Evolutionary conservation across 2,113 vertebrate genomes (phyloP), one percentile per base, ranked within the genome.

Genomic region (Tragelaphus scriptus): DNA sequence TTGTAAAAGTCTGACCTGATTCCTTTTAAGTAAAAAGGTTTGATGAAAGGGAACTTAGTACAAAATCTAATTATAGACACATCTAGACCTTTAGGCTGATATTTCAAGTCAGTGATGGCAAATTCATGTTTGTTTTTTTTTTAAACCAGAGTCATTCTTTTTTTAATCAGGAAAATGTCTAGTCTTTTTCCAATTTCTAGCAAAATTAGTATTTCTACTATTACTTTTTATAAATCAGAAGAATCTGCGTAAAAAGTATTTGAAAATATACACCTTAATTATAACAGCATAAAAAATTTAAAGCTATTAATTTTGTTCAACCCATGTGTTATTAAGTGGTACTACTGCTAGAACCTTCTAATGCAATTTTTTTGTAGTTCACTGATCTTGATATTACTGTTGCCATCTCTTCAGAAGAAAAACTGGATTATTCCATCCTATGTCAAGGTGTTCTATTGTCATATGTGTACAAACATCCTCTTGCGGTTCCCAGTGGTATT

Each of bases 1-100:
- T 98, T 98, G 91, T 98, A 77, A 98, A 98, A 98, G 95, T 90
- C n/a, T 97, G 97, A 98, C 81, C 94, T 98, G 97, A 98, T 98
- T 98, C 92, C 47, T 98, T 98, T 96, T 97, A 98, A 98, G 96
- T 97, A 97, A 94, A 97, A 0, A 94, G 82, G 32, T 98, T 81
- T 96, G 86, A 91, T 94, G 87, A 96, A 98, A 88, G 68, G 84
- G 11, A 97, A 97, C 91, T 97, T 98, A 90, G 65, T 98, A 91
- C 92, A 94, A 88, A 98, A 98, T 97, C 85, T 98, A 98, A 98
- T 98, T 98, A 97, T 97, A 96, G 79, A 82, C 65, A 88, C 96
- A 93, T 95, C 85, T 91, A 96, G 92, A 93, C 94, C 58, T 98
- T 98, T 98, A 84, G 93, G 94, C 84, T 98, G 94, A 84, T 98